Percentiles rank a stretch among this genome's conserved stretches.
Conservation (phyloP, 2,888 invertebrate genomes). For the Aphodius sticticus region DNA sequence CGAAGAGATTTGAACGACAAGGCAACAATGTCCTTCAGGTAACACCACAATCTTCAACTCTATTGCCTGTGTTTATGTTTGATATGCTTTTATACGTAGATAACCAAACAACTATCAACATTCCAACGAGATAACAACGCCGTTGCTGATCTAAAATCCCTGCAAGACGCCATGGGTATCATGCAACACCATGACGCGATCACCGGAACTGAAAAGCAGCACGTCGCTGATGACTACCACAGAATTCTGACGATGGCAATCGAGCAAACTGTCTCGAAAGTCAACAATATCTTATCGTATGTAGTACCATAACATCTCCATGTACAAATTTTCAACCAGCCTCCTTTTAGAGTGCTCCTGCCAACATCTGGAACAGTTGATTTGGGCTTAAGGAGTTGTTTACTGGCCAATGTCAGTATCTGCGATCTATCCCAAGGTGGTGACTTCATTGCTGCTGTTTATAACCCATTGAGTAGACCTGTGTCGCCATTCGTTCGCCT, state of each 20-base stretch:
- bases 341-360: constrained; percentile 30
- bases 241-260: constrained; percentile 75
- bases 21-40: constrained; percentile 80
- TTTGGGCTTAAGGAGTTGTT: constrained; percentile 61
- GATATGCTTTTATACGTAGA: constrained; percentile 56
- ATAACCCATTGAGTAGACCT: constrained; percentile 78
- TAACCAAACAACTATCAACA: constrained; percentile 74
- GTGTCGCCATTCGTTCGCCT: constrained; percentile 67
- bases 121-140: constrained; percentile 60
- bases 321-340: neutral
- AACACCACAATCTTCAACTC: neutral
- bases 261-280: constrained; percentile 36
- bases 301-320: constrained; percentile 18
- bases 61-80: neutral
- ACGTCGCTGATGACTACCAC: constrained; percentile 74
- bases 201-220: constrained; percentile 55
- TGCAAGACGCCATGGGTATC: constrained; percentile 76
- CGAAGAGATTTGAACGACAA: constrained; percentile 77
- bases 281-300: constrained; percentile 39
- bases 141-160: constrained; percentile 63
- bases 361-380: constrained; percentile 53
- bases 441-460: constrained; percentile 76
- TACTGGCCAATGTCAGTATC: constrained; percentile 68
- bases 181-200: constrained; percentile 89
- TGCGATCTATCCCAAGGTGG: constrained; percentile 62